phyloP scores from a whole-genome alignment of 2,888 invertebrate species.

The Clunio marinus region DNA sequence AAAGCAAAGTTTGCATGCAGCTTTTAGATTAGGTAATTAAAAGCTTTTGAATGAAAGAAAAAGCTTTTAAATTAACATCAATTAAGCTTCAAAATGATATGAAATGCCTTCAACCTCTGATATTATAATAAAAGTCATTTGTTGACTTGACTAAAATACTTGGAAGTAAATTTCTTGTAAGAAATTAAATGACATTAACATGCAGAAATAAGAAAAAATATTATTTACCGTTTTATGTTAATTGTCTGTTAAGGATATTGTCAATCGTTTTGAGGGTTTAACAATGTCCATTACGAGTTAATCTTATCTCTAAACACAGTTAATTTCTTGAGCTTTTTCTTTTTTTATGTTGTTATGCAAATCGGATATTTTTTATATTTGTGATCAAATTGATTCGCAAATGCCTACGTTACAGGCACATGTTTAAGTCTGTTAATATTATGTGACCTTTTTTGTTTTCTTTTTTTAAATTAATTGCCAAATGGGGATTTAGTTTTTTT shows the following conservation, averaged over 20 bases:
- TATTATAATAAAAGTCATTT: no score
- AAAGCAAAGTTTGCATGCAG: no score
- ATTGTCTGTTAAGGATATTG: conserved; percentile 30
- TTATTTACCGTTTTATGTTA: conserved; percentile 35
- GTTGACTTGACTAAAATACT: no score
- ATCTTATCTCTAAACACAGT: conserved; percentile 9
- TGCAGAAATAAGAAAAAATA: conserved; percentile 14
- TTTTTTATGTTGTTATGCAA: conserved; percentile 18
- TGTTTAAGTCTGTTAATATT: background rate
- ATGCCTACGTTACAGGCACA: conserved; percentile 12
- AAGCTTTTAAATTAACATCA: no score
- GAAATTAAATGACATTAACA: no score
- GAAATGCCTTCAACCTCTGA: no score
- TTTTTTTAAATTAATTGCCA: background rate
- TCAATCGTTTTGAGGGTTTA: conserved; percentile 24
- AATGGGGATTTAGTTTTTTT: background rate
- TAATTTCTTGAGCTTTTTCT: conserved; percentile 33
- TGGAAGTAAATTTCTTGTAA: no score
- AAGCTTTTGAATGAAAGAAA: no score
- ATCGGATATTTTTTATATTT: no score
- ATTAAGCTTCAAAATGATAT: no score
- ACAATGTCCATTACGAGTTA: conserved; percentile 27
- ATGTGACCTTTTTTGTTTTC: background rate
- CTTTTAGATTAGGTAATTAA: no score
- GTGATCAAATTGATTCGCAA: background rate